Evolutionary conservation across 2,113 vertebrate species (phyloP).

Genomic region (Typhlomys cinereus): DNA sequence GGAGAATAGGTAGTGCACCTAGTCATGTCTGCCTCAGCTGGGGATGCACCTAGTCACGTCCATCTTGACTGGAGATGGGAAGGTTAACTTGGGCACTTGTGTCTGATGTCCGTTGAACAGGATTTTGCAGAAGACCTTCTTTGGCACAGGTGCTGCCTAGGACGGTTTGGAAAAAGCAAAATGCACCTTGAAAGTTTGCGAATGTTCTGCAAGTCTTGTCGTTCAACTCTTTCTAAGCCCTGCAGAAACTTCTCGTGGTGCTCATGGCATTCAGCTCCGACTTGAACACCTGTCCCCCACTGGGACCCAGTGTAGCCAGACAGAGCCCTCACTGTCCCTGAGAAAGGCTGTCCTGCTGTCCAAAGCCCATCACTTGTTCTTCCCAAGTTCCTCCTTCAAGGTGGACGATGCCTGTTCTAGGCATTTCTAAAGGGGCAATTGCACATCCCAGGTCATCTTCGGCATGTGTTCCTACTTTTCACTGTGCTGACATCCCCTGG

Average conservation of each 20-base stretch:
- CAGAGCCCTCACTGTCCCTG: background rate
- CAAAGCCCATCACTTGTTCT: background rate
- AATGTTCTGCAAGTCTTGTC: background rate
- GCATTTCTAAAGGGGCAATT: background rate
- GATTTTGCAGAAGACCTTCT: constrained; percentile 37
- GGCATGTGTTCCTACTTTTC: background rate
- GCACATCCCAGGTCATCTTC: background rate
- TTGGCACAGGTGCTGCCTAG: constrained; percentile 21
- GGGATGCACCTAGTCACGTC: background rate
- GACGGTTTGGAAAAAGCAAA: constrained; percentile 56
- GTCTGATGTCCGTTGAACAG: background rate
- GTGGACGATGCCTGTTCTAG: background rate
- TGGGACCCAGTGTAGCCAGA: background rate
- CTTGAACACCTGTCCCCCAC: background rate
- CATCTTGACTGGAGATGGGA: background rate
- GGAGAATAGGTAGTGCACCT: background rate
- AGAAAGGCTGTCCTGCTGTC: background rate
- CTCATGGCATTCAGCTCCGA: background rate
- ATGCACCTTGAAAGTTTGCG: background rate
- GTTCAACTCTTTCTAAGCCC: background rate
- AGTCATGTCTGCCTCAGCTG: background rate
- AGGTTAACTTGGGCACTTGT: background rate
- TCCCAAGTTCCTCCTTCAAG: background rate
- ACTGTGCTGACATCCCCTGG: background rate
- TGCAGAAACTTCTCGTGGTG: background rate